A percentile compares a stretch with the other conserved stretches of the same genome.
These are phyloP conservation scores for Irena cyanogastra DNA, from an alignment of 2,113 vertebrate genomes.

Conservation along the genomic window DNA sequence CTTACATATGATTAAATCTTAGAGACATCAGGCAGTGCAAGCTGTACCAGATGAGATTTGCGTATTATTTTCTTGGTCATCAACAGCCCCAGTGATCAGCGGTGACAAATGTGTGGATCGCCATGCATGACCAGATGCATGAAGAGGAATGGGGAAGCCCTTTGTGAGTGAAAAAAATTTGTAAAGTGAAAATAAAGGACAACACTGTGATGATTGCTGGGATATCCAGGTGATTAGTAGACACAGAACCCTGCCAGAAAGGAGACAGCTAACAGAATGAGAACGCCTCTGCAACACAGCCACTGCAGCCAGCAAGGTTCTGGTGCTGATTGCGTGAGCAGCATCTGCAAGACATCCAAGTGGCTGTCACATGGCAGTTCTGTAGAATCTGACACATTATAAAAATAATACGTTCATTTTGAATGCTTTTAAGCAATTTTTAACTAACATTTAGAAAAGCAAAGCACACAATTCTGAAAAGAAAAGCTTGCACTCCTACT, in stretches of 20 bases:
- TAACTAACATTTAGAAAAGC: background rate
- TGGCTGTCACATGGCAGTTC: background rate
- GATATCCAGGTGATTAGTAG: background rate
- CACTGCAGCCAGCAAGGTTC: background rate
- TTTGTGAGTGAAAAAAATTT: background rate
- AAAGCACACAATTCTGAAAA: background rate
- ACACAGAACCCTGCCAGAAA: background rate
- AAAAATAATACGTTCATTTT: background rate
- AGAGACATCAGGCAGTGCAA: background rate
- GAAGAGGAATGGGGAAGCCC: background rate
- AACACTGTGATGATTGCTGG: background rate
- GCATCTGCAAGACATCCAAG: accelerated
- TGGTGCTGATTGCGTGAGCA: accelerated
- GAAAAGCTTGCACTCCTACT: background rate
- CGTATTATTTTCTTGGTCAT: background rate
- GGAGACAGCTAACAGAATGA: background rate
- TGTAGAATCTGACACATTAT: background rate
- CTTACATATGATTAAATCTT: background rate
- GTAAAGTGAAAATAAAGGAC: background rate
- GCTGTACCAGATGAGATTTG: background rate
- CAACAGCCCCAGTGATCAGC: background rate
- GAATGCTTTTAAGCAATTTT: background rate
- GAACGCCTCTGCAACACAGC: background rate
- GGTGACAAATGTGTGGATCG: background rate
- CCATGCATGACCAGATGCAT: background rate